A percentile compares a stretch with the other conserved stretches of the same genome.
Evolutionary conservation across 2,888 invertebrate species (phyloP).

Genomic region (Rambutsinella grinnellia): DNA sequence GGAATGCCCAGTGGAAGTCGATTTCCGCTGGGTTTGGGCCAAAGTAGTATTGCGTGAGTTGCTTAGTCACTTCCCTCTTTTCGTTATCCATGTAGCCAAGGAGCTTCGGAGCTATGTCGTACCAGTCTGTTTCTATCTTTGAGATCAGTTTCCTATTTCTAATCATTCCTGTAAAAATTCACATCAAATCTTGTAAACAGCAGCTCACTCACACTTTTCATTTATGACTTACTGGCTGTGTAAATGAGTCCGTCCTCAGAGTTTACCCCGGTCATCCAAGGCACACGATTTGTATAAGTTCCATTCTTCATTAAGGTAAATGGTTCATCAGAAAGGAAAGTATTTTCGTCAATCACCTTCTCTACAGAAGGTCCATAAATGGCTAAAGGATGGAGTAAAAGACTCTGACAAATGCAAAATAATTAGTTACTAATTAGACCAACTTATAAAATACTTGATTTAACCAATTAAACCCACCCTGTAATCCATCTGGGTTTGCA

Average conservation of each 20-base stretch:
- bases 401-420: conserved; percentile 51
- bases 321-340: conserved; percentile 60
- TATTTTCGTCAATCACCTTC: conserved; percentile 28
- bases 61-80: conserved; percentile 22
- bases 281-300: conserved; percentile 48
- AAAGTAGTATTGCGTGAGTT: conserved; percentile 51
- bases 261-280: conserved; percentile 58
- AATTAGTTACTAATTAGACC: too few species aligned
- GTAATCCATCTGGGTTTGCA: conserved; percentile 53
- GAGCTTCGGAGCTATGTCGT: conserved; percentile 43
- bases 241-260: conserved; percentile 60
- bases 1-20: conserved; percentile 49
- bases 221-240: conserved; percentile 49
- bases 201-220: background rate
- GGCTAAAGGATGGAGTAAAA: conserved; percentile 52
- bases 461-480: too few species aligned
- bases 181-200: background rate
- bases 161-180: conserved; percentile 47
- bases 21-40: conserved; percentile 32
- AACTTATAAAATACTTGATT: too few species aligned
- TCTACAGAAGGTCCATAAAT: conserved; percentile 61
- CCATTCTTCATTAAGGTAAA: conserved; percentile 50
- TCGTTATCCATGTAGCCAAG: conserved; percentile 48
- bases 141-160: conserved; percentile 47
- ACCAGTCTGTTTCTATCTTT: conserved; percentile 55